Base-by-base conservation (phyloP, 30 jellyfish, hydroid and myxozoan species). In the Mastigias papua region DNA sequence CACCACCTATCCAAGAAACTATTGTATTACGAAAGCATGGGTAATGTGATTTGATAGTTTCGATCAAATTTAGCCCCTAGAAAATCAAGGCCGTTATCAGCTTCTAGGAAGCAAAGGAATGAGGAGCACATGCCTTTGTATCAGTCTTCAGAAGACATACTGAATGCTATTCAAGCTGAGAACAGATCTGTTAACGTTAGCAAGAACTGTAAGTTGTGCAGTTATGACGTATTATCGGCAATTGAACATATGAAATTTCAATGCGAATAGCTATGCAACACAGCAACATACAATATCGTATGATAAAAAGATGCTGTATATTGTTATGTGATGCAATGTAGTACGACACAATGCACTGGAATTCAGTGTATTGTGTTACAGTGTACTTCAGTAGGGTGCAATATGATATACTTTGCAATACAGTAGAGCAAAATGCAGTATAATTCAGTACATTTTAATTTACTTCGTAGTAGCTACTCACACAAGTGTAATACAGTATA, bases 41-140 rank as follows among this genome's bases (percentile, higher is more conserved):
- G 5, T 37, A 3, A 3, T 37, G 5, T 37, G 11, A 11, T 37
- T 37, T 37, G 54, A 37, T 37, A 10, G 67, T 51, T 51, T 21
- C 17, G 67, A 3, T 26, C 48, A 20, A 27, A 17, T 49, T 29
- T 46, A 85, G 94, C 89, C 25, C 88, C 89, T 5, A 85, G 94
- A 75, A 78, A 78, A 61, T 71, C 91, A 6, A 68, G 96, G 54
- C 96, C 96, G 11, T 58, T 88, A 67, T 88, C 96, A 58, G 96
- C 96, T 7, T 78, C 81, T 51, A 73, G 92, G 60, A 88, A 37
- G 54, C 78, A 54, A 33, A 34, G 37, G 48, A 51, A 30, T 5
- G 86, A 77, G 0, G 84, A 87, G 9, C 13, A 17, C 25, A 1
- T 69, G 2, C 22, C 21, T 2, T 25, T 46, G 58, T 78, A 35